Conservation (phyloP, 2,888 invertebrate species). For the Apamea monoglypha region DNA sequence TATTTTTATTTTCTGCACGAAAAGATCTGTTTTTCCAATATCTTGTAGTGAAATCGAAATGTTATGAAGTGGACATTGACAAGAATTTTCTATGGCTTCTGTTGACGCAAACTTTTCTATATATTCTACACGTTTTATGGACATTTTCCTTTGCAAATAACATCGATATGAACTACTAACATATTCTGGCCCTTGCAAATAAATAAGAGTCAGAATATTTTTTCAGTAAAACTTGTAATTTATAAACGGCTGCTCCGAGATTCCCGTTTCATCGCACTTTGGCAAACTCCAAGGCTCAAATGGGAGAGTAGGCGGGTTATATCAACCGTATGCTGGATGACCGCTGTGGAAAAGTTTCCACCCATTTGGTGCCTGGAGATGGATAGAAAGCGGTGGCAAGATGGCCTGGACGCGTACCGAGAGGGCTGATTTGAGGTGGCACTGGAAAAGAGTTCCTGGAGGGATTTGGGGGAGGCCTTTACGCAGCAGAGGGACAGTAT, state of each 20-base stretch:
- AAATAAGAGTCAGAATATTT: neutral
- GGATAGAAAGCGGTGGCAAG: too few species aligned
- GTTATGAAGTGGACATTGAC: neutral
- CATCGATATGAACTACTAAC: neutral
- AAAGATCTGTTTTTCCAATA: neutral
- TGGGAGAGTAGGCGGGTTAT: neutral
- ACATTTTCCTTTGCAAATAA: constrained; percentile 5
- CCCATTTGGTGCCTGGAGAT: neutral
- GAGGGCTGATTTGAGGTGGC: too few species aligned
- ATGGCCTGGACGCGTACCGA: too few species aligned
- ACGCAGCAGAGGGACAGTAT: too few species aligned
- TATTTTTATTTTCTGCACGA: neutral
- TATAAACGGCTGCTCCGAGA: neutral
- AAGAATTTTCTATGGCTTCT: neutral
- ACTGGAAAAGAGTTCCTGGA: too few species aligned
- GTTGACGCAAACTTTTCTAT: neutral
- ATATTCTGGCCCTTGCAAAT: neutral
- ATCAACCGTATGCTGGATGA: neutral
- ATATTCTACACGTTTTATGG: neutral
- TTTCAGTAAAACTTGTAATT: neutral
- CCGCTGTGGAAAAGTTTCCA: too few species aligned
- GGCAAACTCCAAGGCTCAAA: neutral
- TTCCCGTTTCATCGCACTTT: neutral
- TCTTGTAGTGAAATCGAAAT: neutral
- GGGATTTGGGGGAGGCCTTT: too few species aligned